These are phyloP conservation scores for Phalacrocorax carbo DNA, from an alignment of 2,113 vertebrate genomes.

Conservation along the genomic window DNA sequence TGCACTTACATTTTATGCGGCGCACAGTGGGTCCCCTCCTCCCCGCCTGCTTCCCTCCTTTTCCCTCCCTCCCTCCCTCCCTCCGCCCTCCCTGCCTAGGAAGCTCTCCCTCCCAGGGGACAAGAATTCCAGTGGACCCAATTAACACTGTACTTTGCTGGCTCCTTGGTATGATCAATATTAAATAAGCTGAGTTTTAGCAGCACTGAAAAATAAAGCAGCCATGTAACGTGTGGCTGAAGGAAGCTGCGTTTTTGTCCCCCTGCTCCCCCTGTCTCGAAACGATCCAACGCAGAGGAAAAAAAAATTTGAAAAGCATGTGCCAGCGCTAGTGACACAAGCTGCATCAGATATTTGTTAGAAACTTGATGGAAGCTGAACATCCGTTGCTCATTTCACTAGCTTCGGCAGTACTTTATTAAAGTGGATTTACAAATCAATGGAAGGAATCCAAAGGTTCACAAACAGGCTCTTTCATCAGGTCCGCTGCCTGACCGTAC, in stretches of 20 bases:
- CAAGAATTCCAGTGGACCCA: conserved; percentile 79
- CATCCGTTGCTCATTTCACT: conserved; percentile 38
- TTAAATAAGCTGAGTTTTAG: conserved; percentile 73
- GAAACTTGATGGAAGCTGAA: conserved; percentile 31
- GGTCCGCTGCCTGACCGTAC: conserved; percentile 23
- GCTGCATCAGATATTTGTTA: conserved; percentile 21
- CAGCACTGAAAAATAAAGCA: conserved; percentile 65
- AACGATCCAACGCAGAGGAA: not conserved
- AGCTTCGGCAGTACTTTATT: conserved; percentile 35
- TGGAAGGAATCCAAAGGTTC: conserved; percentile 60
- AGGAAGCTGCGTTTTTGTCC: not conserved
- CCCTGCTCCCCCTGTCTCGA: not conserved
- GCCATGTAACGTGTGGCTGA: conserved; percentile 41
- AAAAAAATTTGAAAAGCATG: not conserved
- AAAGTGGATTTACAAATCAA: conserved; percentile 66
- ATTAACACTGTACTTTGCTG: conserved; percentile 76
- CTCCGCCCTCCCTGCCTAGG: conserved; percentile 52
- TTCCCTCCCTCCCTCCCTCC: conserved; percentile 19
- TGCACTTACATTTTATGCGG: conserved; percentile 50
- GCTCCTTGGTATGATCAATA: conserved; percentile 71
- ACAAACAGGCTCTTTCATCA: conserved; percentile 63
- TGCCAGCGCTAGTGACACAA: not conserved
- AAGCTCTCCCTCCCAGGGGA: conserved; percentile 63
- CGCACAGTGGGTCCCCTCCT: conserved; percentile 34
- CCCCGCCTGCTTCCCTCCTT: not conserved